phyloP scores from a whole-genome alignment of 2,113 vertebrate species.

The Bubo bubo region DNA sequence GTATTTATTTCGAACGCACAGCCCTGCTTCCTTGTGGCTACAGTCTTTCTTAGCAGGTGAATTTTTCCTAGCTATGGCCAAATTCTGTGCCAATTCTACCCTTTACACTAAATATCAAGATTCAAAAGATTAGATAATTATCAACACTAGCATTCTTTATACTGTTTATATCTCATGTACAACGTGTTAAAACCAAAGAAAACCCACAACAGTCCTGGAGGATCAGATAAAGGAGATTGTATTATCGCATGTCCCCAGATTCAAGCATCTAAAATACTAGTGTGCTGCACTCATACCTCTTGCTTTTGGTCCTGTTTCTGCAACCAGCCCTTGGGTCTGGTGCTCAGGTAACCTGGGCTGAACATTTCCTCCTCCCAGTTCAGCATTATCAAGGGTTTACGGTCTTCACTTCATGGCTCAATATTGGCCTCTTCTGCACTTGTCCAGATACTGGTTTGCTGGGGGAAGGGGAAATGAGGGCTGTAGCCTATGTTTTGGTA shows the following conservation, averaged over 20 bases:
- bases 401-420: fast-evolving
- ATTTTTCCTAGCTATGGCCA: not conserved
- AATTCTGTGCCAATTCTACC: not conserved
- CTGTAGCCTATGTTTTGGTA: not conserved
- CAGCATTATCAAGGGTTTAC: too few species aligned
- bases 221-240: not conserved
- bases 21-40: not conserved
- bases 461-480: not conserved
- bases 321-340: not conserved
- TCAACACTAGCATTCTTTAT: not conserved
- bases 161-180: not conserved
- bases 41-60: not conserved
- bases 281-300: not conserved
- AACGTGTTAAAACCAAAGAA: not conserved
- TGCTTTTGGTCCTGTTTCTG: not conserved
- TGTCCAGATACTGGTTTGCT: not conserved
- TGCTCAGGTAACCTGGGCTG: not conserved
- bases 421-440: not conserved
- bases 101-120: not conserved
- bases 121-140: not conserved
- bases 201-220: not conserved
- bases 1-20: not conserved
- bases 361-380: not conserved
- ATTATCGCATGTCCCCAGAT: not conserved
- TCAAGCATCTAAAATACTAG: not conserved